Base-by-base conservation (phyloP, 2,888 invertebrate species). In the Rhingia campestris region DNA sequence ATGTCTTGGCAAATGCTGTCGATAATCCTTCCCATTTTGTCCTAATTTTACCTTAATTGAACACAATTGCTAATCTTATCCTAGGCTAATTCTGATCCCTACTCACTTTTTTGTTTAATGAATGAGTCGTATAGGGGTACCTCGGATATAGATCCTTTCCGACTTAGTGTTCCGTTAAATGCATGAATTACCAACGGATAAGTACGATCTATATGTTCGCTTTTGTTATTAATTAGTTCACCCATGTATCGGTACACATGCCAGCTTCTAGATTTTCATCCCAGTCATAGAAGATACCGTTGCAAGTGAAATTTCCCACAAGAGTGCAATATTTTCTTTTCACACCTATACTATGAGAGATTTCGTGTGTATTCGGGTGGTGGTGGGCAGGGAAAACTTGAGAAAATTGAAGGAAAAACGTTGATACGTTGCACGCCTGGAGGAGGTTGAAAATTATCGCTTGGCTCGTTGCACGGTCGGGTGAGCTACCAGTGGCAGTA, bases 21-120 rank as follows among this genome's bases (percentile, higher is more conserved):
- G 33, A 51, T 49, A 76, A 73, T 73, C 73, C 56, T 39, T 77
- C 51, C 56, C 49, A 77, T 73, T 79, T 69, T 79, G 73, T 14
- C 64, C 73, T 74, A 82, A 79, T 82, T 82, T 79, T 64, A 37
- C n/a, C 35, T 59, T 74, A 82, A 82, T 82, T 79, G 77, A 61
- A 69, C 35, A 77, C 79, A 82, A 82, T 74, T 73, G 63, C 39
- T 73, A 79, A 82, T 82, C 82, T 79, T 45, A 69, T 64, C 56
- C 69, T 10, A 14, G 53, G 6, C 30, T 61, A 22, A 70, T 41
- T 43, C 30, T 35, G 53, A 73, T 58, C 54, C 41, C 49, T 56
- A 64, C 54, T 70, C 22, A 35, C 14, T 51, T 41, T 58, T 54
- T 56, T 64, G 67, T 22, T 22, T 22, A 74, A 63, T 56, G 81